Percentiles rank a stretch among this genome's conserved stretches.
Evolutionary conservation across 2,113 vertebrate genomes (phyloP).

Genomic region (Narcine bancroftii): DNA sequence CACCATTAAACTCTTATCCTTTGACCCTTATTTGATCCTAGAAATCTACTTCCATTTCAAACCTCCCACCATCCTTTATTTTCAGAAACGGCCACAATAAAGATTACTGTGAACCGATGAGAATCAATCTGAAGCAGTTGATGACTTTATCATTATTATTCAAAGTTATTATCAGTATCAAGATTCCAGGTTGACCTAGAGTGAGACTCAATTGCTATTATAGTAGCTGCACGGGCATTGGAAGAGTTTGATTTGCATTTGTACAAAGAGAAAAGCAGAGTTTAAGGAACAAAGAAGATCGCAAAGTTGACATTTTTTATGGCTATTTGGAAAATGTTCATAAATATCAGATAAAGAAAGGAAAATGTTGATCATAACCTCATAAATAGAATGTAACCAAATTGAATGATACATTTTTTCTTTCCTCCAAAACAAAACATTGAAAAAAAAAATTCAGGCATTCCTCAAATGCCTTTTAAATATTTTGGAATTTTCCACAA

Average conservation of each 20-base stretch:
- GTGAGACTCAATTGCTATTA: neutral
- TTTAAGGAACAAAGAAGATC: neutral
- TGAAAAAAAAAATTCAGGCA: neutral
- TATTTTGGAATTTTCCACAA: too few species aligned
- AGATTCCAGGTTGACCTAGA: constrained; percentile 6
- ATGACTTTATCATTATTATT: neutral
- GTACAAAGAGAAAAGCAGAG: neutral
- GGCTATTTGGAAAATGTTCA: neutral
- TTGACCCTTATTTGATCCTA: constrained; percentile 29
- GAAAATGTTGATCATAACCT: neutral
- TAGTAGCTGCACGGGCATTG: neutral
- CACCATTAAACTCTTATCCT: constrained; percentile 37
- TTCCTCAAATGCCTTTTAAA: too few species aligned
- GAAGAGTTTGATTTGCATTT: neutral
- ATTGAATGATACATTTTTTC: neutral
- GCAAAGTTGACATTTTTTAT: neutral
- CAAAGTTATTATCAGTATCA: constrained; percentile 4
- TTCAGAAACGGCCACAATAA: neutral
- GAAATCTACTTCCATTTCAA: constrained; percentile 22
- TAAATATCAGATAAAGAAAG: neutral
- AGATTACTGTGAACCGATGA: constrained; percentile 16
- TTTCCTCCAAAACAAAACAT: neutral
- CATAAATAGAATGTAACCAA: neutral
- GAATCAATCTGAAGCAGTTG: neutral
- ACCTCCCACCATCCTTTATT: constrained; percentile 21